Conservation (phyloP, 2,113 vertebrate species). For the Lamprotornis superbus region DNA sequence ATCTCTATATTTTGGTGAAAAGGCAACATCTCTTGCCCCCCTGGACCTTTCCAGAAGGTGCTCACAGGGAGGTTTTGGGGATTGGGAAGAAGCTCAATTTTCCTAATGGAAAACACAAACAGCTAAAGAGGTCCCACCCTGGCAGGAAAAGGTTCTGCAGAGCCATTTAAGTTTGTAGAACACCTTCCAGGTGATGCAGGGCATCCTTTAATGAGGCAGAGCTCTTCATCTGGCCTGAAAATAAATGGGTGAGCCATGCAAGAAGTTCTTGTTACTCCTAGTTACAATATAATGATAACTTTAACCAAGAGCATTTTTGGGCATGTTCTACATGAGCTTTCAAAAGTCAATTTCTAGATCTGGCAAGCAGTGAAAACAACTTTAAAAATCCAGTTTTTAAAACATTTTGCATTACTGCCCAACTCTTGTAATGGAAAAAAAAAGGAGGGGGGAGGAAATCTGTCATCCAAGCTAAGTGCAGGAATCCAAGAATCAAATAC, state of each 20-base stretch:
- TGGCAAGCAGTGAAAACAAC: background rate
- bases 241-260: background rate
- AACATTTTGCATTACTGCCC: background rate
- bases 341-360: background rate
- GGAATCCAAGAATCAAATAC: background rate
- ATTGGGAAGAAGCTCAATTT: background rate
- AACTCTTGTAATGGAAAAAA: background rate
- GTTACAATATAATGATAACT: background rate
- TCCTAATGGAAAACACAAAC: background rate
- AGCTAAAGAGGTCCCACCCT: background rate
- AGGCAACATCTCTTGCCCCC: background rate
- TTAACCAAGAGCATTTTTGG: background rate
- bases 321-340: background rate
- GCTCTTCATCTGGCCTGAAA: background rate
- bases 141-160: background rate
- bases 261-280: background rate
- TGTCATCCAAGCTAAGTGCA: background rate
- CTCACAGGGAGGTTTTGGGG: background rate
- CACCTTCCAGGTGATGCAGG: background rate
- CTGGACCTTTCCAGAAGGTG: background rate
- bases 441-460: background rate
- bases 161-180: background rate
- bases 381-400: background rate
- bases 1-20: background rate
- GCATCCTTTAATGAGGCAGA: background rate